Base-by-base conservation (phyloP, 64 coral and sea anemone genomes). In the Pocillopora damicornis region DNA sequence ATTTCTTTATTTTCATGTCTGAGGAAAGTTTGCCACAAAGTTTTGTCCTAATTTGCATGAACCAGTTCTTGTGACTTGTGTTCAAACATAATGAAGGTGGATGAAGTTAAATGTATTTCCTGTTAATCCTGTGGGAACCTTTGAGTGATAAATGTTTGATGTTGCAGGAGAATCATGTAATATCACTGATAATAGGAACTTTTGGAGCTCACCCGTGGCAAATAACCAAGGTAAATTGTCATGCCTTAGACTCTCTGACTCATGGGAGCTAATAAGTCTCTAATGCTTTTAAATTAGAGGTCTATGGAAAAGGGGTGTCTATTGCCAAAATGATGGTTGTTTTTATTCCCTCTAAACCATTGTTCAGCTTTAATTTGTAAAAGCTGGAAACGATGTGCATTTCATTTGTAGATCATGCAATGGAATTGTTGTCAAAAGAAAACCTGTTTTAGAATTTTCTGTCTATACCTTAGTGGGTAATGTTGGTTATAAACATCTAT, bases 91-190 rank as follows among this genome's bases (percentile, higher is more conserved):
- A 51, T 51, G 42, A 7, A 7, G 3, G 7, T 51, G 42, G 0
- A 51, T 30, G 30, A 51, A 4, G 42, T 51, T 51, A 4, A 51
- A 51, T 51, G 42, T 51, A 51, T 51, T 51, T 2, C 7, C 42
- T 51, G 42, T 51, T 51, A 51, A 51, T 4, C 7, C 7, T 2
- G 2, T 51, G 3, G 7, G 42, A 51, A 23, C 3, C 15, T 75
- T 75, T 37, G 58, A 58, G 20, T 0, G 58, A 1, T 58, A 58
- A 11, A 60, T 26, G 23, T 57, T 78, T 57, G 42, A 71, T 60
- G n/a, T 81, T 63, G 59, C 79, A 81, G 79, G 79, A 15, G 79
- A 81, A 63, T 63, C 79, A 63, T 81, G 79, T 64, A 23, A 81
- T 1, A 81, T 81, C 26, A 36, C 59, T 63, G 79, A 81, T 37